Percentiles rank a stretch among this genome's conserved stretches.
These are phyloP conservation scores for Cololabis saira DNA, from an alignment of 2,113 vertebrate genomes.

Conservation along the genomic window DNA sequence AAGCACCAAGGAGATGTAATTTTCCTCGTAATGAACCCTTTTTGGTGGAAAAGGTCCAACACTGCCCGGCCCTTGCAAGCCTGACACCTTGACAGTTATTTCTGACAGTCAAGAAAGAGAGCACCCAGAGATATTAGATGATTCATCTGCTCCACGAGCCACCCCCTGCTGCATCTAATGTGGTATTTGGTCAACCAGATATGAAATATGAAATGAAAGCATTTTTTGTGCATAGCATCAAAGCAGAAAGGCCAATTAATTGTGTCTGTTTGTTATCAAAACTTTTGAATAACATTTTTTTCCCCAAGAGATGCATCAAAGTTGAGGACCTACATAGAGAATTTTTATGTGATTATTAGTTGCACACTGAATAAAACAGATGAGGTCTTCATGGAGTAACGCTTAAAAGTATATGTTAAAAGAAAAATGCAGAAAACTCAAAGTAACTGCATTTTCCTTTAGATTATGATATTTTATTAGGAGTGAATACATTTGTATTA, in stretches of 20 bases:
- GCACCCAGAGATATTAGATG: constrained; percentile 4
- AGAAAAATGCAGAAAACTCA: not conserved
- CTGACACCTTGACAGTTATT: constrained; percentile 5
- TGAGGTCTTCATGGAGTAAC: constrained; percentile 11
- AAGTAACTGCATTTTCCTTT: not conserved
- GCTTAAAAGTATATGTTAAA: not conserved
- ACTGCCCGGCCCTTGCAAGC: not conserved
- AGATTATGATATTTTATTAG: too few relatives aligned
- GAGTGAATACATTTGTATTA: too few relatives aligned
- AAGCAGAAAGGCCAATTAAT: not conserved
- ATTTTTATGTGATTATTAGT: constrained; percentile 6
- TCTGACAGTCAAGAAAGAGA: not conserved
- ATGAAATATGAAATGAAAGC: too few relatives aligned
- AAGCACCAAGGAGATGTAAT: constrained; percentile 34
- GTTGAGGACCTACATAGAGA: not conserved
- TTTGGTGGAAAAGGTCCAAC: not conserved
- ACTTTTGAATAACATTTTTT: not conserved
- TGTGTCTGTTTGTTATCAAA: not conserved
- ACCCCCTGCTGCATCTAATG: too few relatives aligned
- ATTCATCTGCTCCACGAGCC: not conserved
- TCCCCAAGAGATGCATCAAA: not conserved
- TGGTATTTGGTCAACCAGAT: too few relatives aligned
- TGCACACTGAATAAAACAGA: constrained; percentile 2
- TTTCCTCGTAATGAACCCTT: constrained; percentile 17
- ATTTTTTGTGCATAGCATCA: too few relatives aligned